Conservation (phyloP, 2,888 invertebrate species). For the Himalopsyche japonica region DNA sequence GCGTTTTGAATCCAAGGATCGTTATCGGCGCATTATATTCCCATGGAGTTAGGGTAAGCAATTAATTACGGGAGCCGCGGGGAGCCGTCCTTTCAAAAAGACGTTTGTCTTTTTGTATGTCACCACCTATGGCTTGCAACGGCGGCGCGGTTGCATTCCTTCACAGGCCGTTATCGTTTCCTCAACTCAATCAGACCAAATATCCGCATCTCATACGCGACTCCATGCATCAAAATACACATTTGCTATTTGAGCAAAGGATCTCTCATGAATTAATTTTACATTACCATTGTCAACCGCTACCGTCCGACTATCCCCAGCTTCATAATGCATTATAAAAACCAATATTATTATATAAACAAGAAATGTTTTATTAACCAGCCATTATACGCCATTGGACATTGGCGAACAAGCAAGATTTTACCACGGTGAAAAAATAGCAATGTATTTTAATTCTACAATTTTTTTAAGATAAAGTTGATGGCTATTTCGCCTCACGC, state of each 20-base stretch:
- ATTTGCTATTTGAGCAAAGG: background rate
- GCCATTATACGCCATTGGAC: no score
- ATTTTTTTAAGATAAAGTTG: no score
- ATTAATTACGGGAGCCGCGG: slow-evolving; percentile 40
- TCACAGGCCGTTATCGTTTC: slow-evolving; percentile 15
- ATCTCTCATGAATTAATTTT: no score
- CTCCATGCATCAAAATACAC: background rate
- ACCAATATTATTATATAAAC: no score
- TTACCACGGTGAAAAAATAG: no score
- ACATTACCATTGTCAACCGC: no score
- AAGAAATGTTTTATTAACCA: no score
- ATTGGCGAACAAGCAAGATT: no score
- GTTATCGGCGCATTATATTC: slow-evolving; percentile 38
- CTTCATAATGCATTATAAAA: no score
- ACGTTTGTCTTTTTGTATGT: slow-evolving; percentile 42
- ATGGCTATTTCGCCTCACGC: no score
- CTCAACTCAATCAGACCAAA: background rate
- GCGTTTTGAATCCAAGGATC: slow-evolving; percentile 8
- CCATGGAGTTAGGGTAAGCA: slow-evolving; percentile 39
- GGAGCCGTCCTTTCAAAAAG: slow-evolving; percentile 41
- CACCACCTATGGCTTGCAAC: slow-evolving; percentile 39
- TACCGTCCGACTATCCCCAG: no score
- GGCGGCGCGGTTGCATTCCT: slow-evolving; percentile 36
- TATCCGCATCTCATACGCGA: background rate
- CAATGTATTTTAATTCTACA: no score